Base-by-base conservation (phyloP, 2,113 vertebrate species). In the Rhynchomys soricoides region DNA sequence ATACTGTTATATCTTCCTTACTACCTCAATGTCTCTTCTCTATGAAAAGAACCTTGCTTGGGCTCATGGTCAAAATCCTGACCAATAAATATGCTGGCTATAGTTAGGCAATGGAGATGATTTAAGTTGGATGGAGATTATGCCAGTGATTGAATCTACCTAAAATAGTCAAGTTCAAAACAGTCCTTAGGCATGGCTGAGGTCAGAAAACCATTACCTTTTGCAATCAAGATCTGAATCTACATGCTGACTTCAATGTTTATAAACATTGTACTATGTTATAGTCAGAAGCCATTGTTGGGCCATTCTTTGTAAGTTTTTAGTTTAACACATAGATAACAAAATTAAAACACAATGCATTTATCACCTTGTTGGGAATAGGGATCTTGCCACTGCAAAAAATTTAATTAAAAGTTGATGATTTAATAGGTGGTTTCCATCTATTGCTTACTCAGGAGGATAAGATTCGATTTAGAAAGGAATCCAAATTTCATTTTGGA, bases 351-450 rank as follows among this genome's bases (percentile, higher is more conserved):
- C 74, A 97, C 95, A 98, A 94, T 91, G 93, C 96, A 83, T 98
- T 98, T 98, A 98, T 98, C 98, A 98, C 93, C 96, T 81, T 73
- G 26, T 97, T 98, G 96, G 16, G 92, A 97, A 98, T 96, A 97
- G 96, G 93, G 97, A 98, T 95, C 97, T 94, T 95, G 93, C 59
- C 88, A 97, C 97, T 96, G 97, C 97, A 90, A 95, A 97, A 97
- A 94, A 98, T 98, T 98, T 99, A 99, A 99, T 99, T 98, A 98
- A 98, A 98, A 98, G 97, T 97, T 98, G 98, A 98, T 98, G 98
- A 98, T 98, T 99, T 98, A 98, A 98, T 98, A 97, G 98, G 98
- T 97, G 97, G 88, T 79, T 93, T 98, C 97, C 92, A 92, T 98
- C 97, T 97, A 98, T 96, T 98, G 93, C 98, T 98, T 98, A 98